Conservation (phyloP, 2,888 invertebrate genomes). For the Andrena dorsata region DNA sequence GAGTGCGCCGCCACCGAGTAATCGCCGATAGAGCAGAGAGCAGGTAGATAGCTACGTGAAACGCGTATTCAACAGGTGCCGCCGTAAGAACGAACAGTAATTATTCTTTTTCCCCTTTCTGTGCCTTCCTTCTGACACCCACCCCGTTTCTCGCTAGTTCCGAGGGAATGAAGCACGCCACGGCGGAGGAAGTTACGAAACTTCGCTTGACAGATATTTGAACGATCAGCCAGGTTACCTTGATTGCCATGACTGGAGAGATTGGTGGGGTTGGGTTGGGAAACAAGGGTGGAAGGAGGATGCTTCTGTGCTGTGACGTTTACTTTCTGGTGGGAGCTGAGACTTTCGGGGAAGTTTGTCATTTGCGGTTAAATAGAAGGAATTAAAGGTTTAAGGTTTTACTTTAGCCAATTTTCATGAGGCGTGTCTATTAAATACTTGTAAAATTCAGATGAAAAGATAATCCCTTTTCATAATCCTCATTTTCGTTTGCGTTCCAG, state of each 20-base stretch:
- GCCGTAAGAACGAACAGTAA: slow-evolving; percentile 52
- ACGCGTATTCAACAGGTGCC: slow-evolving; percentile 70
- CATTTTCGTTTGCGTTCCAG: too few relatives aligned
- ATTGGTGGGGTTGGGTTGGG: slow-evolving; percentile 24
- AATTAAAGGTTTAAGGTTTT: too few relatives aligned
- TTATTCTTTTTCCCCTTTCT: slow-evolving; percentile 41
- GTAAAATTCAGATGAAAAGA: too few relatives aligned
- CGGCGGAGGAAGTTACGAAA: slow-evolving; percentile 53
- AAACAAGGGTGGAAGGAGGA: background rate
- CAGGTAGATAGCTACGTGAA: slow-evolving; percentile 47
- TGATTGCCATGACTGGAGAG: slow-evolving; percentile 18
- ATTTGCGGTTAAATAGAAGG: too few relatives aligned
- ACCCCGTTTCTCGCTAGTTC: background rate
- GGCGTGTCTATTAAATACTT: too few relatives aligned
- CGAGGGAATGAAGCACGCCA: slow-evolving; percentile 12
- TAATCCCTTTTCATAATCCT: too few relatives aligned
- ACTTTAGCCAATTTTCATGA: too few relatives aligned
- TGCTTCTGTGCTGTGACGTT: too few relatives aligned
- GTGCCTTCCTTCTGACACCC: slow-evolving; percentile 9
- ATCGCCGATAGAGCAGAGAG: slow-evolving; percentile 56
- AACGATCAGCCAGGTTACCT: slow-evolving; percentile 34
- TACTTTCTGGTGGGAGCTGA: too few relatives aligned
- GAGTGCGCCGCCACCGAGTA: slow-evolving; percentile 35
- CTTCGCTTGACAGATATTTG: slow-evolving; percentile 54
- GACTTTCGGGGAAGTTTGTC: too few relatives aligned